Base-by-base conservation (phyloP, 2,888 invertebrate species). In the Entomobrya proxima region DNA sequence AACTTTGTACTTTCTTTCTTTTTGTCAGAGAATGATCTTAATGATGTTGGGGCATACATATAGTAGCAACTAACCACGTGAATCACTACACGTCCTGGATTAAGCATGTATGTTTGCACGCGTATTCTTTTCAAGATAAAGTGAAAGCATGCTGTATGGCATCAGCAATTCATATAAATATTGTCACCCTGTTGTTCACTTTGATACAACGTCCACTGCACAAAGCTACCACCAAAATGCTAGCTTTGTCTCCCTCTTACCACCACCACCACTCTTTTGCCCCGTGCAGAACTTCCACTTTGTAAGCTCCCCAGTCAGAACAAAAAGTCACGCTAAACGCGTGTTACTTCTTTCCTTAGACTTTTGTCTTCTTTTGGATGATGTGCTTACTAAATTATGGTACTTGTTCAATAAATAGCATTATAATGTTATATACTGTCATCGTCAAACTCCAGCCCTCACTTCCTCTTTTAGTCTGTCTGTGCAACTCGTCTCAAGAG, bases 81-180 rank as follows among this genome's bases (percentile, higher is more conserved):
- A 35, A 44, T 47, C 35, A 4, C 40, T 44, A 24, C n/a, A 78
- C 61, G 40, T 3, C 35, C 15, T 6, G 18, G 11, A 4, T 4
- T 4, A 52, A 18, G 21, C 13, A 21, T 5, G n/a, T 9, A 13
- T 47, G n/a, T 40, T 7, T 5, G 7, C 40, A 13, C 7, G 47
- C n/a, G 13, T 3, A 15, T 47, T 47, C n/a, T 2, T 9, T 13
- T 47, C 2, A n/a, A 47, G 7, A 47, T 47, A n/a, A 47, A n/a
- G n/a, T 15, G 13, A 47, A 5, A 13, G n/a, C 50, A 50, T 7
- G 50, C 9, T 50, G 78, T 30, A n/a, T 50, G 47, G 61, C 61
- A 81, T 81, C 21, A 27, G 61, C 74, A 72, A 81, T 81, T 81
- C 74, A 74, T 27, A 64, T 37, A 50, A n/a, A n/a, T n/a, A n/a